phyloP scores from a whole-genome alignment of 2,888 invertebrate genomes.

The Balanococcus diminutus region DNA sequence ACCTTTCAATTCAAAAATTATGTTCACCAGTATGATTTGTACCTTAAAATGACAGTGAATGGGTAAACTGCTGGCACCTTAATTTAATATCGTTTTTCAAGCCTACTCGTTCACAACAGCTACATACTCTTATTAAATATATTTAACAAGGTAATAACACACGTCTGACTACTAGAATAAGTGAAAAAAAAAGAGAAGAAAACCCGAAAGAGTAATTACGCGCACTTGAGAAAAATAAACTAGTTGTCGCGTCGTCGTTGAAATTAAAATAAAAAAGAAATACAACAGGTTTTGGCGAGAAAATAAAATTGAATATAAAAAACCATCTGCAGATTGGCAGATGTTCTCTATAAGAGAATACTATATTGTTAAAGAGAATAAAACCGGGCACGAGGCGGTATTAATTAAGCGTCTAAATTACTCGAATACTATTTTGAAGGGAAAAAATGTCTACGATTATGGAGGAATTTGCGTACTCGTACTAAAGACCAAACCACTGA shows the following conservation, averaged over 20 bases:
- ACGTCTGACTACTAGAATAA: neutral
- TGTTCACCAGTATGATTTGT: too few relatives aligned
- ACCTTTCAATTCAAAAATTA: neutral
- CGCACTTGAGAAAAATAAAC: neutral
- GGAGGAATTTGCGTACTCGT: neutral
- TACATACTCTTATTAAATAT: neutral
- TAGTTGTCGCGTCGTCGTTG: neutral
- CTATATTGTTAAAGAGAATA: neutral
- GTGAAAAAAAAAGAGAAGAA: neutral
- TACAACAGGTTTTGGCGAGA: slow-evolving; percentile 25
- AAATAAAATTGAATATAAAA: neutral
- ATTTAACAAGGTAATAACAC: neutral
- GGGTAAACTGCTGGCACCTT: neutral
- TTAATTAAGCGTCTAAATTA: slow-evolving; percentile 22
- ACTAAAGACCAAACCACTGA: too few relatives aligned
- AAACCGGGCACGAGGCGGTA: neutral
- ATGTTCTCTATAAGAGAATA: neutral
- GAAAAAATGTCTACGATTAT: neutral
- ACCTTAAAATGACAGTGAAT: too few relatives aligned
- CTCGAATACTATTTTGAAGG: too few relatives aligned
- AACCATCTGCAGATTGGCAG: slow-evolving; percentile 27
- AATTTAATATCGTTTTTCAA: neutral
- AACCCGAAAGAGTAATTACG: neutral
- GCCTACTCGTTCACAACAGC: too few relatives aligned
- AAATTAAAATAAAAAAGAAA: neutral